Percentiles rank a stretch among this genome's conserved stretches.
phyloP scores from a whole-genome alignment of 2,113 vertebrate species.

The Macaca fascicularis region T2T-MFA8v1.1 NC_088384.1:107496501-107497000 shows the following conservation, averaged over 20 bases:
- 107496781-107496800: fast-evolving
- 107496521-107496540: not conserved
- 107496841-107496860: fast-evolving
- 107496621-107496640: not conserved
- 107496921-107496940: not conserved
- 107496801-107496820: fast-evolving
- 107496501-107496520: not conserved
- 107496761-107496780: fast-evolving
- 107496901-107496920: no score
- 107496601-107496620: not conserved
- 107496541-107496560: not conserved
- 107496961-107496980: no score
- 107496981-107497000: no score
- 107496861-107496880: not conserved
- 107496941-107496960: not conserved
- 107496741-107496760: no score
- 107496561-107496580: slow-evolving; percentile 5
- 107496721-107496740: fast-evolving
- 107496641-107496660: not conserved
- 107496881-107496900: not conserved
- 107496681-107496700: fast-evolving
- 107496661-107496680: not conserved
- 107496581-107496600: not conserved
- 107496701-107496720: not conserved
- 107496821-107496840: not conserved